Evolutionary conservation across 92 coral and sea anemone species (phyloP).

Genomic region (Heliopora coerulea): DNA sequence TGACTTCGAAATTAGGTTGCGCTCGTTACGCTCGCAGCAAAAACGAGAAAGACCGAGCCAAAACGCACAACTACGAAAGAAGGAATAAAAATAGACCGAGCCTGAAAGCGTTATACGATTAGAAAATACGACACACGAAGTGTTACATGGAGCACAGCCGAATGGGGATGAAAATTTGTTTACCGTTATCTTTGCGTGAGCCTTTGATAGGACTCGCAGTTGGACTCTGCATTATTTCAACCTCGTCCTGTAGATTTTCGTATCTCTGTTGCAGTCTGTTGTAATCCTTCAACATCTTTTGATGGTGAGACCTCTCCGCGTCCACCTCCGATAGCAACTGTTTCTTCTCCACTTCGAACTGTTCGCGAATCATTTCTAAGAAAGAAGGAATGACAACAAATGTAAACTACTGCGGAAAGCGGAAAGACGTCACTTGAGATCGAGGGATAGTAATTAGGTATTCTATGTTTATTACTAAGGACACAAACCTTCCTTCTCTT

Average conservation of each 20-base stretch:
- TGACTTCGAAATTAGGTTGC: no score
- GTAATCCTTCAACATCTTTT: constrained; percentile 83
- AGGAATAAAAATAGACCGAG: no score
- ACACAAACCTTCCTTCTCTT: constrained; percentile 70
- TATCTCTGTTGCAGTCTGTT: constrained; percentile 90
- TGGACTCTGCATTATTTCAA: constrained; percentile 76
- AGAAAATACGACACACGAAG: no score
- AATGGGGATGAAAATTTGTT: neutral
- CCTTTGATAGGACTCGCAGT: constrained; percentile 57
- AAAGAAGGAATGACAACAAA: no score
- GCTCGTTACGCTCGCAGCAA: no score
- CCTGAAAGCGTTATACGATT: no score
- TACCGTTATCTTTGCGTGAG: neutral
- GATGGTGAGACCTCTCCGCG: constrained; percentile 93
- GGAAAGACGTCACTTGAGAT: no score
- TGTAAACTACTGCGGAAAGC: no score
- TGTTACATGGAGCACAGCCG: neutral
- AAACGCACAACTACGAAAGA: no score
- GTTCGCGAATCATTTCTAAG: constrained; percentile 35
- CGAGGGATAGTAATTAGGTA: no score
- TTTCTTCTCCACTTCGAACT: constrained; percentile 68
- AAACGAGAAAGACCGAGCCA: no score
- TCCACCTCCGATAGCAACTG: constrained; percentile 90
- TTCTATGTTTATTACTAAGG: neutral
- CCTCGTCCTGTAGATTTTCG: constrained; percentile 90